phyloP scores from a whole-genome alignment of 2,113 vertebrate species.

The Hyaena hyaena region DNA sequence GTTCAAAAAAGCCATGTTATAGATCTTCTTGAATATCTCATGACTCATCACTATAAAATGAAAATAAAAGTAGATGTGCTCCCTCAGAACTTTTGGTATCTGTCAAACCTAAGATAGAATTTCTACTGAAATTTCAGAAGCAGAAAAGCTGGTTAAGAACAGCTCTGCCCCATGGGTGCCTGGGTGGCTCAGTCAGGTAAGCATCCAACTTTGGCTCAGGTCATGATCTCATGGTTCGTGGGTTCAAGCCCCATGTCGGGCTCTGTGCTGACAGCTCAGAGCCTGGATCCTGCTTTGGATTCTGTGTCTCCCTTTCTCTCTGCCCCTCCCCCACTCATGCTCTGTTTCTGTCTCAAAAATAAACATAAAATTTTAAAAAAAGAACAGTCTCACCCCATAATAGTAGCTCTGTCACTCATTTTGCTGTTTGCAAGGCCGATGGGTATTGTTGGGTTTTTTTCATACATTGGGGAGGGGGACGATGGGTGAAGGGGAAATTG shows the following conservation, averaged over 20 bases:
- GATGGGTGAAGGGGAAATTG: not conserved
- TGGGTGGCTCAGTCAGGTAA: too few relatives aligned
- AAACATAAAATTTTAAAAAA: too few relatives aligned
- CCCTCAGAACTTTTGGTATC: not conserved
- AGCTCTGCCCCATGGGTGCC: too few relatives aligned
- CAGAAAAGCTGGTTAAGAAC: not conserved
- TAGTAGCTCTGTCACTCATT: fast-evolving
- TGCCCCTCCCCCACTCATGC: too few relatives aligned
- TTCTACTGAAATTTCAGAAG: not conserved
- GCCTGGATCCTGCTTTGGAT: too few relatives aligned
- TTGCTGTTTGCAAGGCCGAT: too few relatives aligned
- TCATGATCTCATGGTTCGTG: too few relatives aligned
- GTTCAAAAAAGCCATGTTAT: not conserved
- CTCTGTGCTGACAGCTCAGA: too few relatives aligned
- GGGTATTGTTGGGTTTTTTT: not conserved
- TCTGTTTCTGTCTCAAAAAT: too few relatives aligned
- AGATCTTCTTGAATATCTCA: not conserved
- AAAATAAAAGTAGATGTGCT: not conserved
- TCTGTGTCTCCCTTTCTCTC: too few relatives aligned
- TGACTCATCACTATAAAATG: not conserved
- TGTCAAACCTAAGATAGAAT: not conserved
- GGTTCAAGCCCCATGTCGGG: too few relatives aligned
- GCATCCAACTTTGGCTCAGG: too few relatives aligned
- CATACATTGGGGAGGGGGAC: not conserved
- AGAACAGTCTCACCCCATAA: fast-evolving